Base-by-base conservation (phyloP, 2,113 vertebrate genomes). In the Nyctereutes procyonoides region DNA sequence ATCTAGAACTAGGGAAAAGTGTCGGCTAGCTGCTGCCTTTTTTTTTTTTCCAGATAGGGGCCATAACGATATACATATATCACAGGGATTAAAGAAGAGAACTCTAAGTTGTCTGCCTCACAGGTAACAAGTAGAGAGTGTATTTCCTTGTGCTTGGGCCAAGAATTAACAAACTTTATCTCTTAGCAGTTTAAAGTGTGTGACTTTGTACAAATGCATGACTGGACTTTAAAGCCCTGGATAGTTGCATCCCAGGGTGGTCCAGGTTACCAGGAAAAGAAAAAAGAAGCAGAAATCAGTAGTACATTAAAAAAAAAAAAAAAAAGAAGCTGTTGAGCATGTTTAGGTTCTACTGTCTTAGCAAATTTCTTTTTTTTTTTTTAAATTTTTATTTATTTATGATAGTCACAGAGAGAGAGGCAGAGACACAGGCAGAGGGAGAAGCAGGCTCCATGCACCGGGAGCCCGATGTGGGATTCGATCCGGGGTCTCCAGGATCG, bases 241-340 rank as follows among this genome's bases (percentile, higher is more conserved):
- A 58, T 60, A 9, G 71, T 91, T 91, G 48, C 17, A 22, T 60
- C 12, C 19, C 60, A 71, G 16, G 28, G 32, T 60, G 38, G 67
- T 14, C 6, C 22, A 94, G 32, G 10, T 90, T 97, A 17, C 10
- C 51, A 90, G 4, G 15, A 84, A 87, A 96, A 97, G 30, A 51
- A 51, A 79, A 84, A 87, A 82, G 13, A 35, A 91, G 55, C 15
- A 90, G 43, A 96, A 95, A 92, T 53, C 53, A 81, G 13, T 81
- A 51, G 13, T 65, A 24, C 19, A 12, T 79, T 12, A 10, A 2
- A 62, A 15, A 88, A 73, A 38, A 6, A 1, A 76, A 15, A 65
- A 79, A 51, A 24, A 5, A 3, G n/a, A n/a, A 38, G 22, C 62
- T 74, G 32, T 62, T 80, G 77, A 81, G 24, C 55, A 56, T 30